Percentiles rank a stretch among this genome's conserved stretches.
Evolutionary conservation across 2,113 vertebrate species (phyloP).

Genomic region (Oncorhynchus tshawytscha): DNA sequence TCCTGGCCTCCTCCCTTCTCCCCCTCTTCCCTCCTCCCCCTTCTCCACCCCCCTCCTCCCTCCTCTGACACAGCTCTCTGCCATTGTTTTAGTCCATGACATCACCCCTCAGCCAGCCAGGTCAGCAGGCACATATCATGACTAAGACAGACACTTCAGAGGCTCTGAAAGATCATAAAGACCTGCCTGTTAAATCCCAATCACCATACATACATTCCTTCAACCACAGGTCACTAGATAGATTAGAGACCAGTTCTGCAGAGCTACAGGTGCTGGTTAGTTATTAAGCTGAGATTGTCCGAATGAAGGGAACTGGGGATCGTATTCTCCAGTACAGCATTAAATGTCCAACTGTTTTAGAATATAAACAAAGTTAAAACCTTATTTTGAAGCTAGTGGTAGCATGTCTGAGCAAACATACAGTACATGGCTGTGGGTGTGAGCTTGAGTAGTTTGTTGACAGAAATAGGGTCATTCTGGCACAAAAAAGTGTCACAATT

Average conservation of each 20-base stretch:
- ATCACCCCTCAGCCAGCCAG: conserved; percentile 26
- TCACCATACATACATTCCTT: conserved; percentile 25
- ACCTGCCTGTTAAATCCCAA: conserved; percentile 3
- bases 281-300: neutral
- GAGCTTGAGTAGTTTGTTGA: neutral
- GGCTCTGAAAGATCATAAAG: conserved; percentile 5
- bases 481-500: neutral
- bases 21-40: neutral
- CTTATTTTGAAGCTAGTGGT: neutral
- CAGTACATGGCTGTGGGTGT: neutral
- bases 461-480: neutral
- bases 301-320: neutral
- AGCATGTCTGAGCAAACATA: neutral
- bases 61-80: conserved; percentile 27
- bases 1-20: too few species aligned
- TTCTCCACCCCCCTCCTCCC: neutral
- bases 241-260: conserved; percentile 20
- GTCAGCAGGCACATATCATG: conserved; percentile 7
- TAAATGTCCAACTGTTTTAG: neutral
- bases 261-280: conserved; percentile 1
- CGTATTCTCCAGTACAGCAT: neutral
- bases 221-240: conserved; percentile 22
- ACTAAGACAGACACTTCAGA: conserved; percentile 42
- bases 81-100: conserved; percentile 51
- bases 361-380: too few species aligned